These are phyloP conservation scores for Dendrolimus houi DNA, from an alignment of 2,888 invertebrate species.

Conservation along the genomic window DNA sequence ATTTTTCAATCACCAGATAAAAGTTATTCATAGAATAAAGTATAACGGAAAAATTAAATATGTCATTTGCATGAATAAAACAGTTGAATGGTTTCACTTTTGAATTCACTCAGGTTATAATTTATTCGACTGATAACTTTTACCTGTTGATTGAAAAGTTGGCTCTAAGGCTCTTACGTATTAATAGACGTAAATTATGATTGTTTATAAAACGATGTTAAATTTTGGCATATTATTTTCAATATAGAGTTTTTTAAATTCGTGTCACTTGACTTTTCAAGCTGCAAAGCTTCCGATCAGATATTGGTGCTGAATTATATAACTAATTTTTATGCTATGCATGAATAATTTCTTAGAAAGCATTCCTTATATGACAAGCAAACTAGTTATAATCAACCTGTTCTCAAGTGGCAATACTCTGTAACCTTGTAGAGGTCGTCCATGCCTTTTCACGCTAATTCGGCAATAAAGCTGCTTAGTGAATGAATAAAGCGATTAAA, in stretches of 20 bases:
- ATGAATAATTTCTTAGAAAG: slow-evolving; percentile 22
- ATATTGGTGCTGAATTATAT: not conserved
- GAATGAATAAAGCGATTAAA: slow-evolving; percentile 72
- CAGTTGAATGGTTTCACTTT: too few relatives aligned
- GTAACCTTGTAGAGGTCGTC: slow-evolving; percentile 64
- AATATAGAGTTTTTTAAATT: not conserved
- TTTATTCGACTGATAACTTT: too few relatives aligned
- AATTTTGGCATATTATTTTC: not conserved
- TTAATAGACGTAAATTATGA: too few relatives aligned
- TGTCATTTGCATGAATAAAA: too few relatives aligned
- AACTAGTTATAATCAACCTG: slow-evolving; percentile 22
- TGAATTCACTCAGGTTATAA: too few relatives aligned
- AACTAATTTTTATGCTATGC: slow-evolving; percentile 2
- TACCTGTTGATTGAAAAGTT: too few relatives aligned
- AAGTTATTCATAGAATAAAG: too few relatives aligned
- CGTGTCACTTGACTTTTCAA: not conserved
- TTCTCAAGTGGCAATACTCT: slow-evolving; percentile 28
- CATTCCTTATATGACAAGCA: slow-evolving; percentile 19
- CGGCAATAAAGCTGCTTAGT: slow-evolving; percentile 59
- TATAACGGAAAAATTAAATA: too few relatives aligned
- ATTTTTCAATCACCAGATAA: too few relatives aligned
- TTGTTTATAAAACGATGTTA: too few relatives aligned
- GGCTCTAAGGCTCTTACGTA: too few relatives aligned
- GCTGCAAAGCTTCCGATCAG: not conserved
- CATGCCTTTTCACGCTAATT: slow-evolving; percentile 51